These are phyloP conservation scores for Synergus japonicus DNA, from an alignment of 2,888 invertebrate species.

Conservation along the genomic window DNA sequence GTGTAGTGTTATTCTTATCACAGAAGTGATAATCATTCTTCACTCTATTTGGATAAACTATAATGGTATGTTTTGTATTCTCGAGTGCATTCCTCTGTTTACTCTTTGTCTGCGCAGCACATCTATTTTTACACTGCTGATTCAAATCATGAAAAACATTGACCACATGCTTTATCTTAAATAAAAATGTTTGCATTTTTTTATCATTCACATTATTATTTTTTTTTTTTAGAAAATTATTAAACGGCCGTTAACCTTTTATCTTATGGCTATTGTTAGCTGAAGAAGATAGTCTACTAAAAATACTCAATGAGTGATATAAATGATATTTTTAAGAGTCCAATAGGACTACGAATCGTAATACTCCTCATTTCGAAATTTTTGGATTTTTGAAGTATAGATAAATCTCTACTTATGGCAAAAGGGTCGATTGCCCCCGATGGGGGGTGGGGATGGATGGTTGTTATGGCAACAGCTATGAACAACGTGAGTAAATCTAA, in stretches of 20 bases:
- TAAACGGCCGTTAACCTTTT: no score
- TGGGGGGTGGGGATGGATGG: constrained; percentile 89
- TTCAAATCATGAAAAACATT: background rate
- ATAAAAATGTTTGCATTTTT: background rate
- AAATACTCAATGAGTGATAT: background rate
- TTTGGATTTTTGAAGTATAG: background rate
- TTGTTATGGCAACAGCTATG: constrained; percentile 81
- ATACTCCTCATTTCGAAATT: background rate
- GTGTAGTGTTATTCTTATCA: constrained; percentile 10
- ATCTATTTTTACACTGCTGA: background rate
- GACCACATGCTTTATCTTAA: background rate
- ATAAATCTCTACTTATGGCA: constrained; percentile 27
- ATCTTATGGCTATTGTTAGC: background rate
- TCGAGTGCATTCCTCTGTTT: background rate
- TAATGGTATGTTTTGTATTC: background rate
- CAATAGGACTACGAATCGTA: background rate
- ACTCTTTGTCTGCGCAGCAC: background rate
- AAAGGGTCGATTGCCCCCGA: constrained; percentile 84
- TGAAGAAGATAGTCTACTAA: background rate
- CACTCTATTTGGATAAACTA: background rate
- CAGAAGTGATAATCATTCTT: background rate
- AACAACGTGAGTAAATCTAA: constrained; percentile 81
- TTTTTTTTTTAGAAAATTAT: no score
- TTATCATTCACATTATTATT: no score
- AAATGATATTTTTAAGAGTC: background rate